Evolutionary conservation across 2,113 vertebrate species (phyloP).

Genomic region (Canis aureus): DNA sequence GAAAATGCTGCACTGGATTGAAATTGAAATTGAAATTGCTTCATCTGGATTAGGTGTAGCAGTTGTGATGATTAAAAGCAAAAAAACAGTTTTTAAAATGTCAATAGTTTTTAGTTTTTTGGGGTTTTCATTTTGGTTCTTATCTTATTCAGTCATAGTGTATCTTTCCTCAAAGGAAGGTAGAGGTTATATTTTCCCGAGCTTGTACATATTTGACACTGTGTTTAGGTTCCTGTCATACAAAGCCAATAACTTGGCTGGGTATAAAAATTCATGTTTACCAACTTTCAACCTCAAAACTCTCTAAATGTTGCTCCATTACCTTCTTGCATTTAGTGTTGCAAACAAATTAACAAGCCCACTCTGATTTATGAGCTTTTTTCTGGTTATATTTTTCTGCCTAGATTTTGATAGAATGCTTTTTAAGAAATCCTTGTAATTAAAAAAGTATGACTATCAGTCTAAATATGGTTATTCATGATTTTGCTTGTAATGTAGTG

Average conservation of each 20-base stretch:
- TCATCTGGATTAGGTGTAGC: neutral
- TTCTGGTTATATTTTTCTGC: neutral
- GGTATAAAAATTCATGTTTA: neutral
- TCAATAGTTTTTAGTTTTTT: conserved; percentile 5
- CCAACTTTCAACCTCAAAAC: neutral
- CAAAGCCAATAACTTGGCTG: neutral
- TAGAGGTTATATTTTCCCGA: neutral
- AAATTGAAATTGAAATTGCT: neutral
- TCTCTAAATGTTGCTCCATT: neutral
- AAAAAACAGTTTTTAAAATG: neutral
- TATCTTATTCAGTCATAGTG: neutral
- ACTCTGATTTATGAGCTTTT: neutral
- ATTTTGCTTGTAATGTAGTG: neutral
- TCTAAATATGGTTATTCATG: neutral
- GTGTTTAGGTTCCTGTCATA: neutral
- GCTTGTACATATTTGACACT: neutral
- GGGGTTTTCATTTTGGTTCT: neutral
- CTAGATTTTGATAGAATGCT: neutral
- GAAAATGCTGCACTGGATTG: neutral
- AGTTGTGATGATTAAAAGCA: neutral
- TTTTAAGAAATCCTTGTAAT: neutral
- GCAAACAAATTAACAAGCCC: neutral
- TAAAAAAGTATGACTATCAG: neutral
- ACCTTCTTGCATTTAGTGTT: neutral
- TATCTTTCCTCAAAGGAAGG: neutral